A percentile compares a stretch with the other conserved stretches of the same genome.
These are phyloP conservation scores for Opisthograptis luteolata DNA, from an alignment of 2,888 invertebrate genomes.

Conservation along the genomic window DNA sequence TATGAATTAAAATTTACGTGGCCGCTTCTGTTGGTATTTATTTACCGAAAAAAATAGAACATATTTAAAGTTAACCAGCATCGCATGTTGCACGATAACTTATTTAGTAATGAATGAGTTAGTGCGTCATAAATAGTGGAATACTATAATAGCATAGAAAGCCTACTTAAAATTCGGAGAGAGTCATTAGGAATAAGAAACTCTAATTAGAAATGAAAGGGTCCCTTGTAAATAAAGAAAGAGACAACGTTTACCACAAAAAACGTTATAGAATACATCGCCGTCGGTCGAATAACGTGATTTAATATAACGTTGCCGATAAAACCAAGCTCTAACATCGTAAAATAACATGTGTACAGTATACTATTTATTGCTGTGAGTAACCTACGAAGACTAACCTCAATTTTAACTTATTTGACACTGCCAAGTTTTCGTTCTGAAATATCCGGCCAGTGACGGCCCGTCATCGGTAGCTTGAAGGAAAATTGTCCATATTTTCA, in stretches of 20 bases:
- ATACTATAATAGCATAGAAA: conserved; percentile 13
- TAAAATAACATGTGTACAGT: too few relatives aligned
- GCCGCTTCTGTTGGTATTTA: conserved; percentile 18
- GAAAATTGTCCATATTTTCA: too few relatives aligned
- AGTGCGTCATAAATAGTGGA: conserved; percentile 14
- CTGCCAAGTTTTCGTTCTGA: not conserved
- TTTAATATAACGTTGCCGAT: not conserved
- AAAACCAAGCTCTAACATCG: not conserved
- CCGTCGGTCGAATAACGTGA: not conserved
- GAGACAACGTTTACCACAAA: too few relatives aligned
- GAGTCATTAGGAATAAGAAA: too few relatives aligned
- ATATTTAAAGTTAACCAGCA: conserved; percentile 21
- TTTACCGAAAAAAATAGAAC: conserved; percentile 18
- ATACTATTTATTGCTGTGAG: not conserved
- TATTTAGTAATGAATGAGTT: conserved; percentile 11
- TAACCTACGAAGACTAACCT: not conserved
- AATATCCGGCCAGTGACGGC: not conserved
- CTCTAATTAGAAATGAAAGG: conserved; percentile 13
- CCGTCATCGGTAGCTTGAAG: not conserved
- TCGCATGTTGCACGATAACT: conserved; percentile 30
- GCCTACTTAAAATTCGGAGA: conserved; percentile 5
- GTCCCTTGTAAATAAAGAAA: not conserved
- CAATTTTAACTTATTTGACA: not conserved
- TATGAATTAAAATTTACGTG: conserved; percentile 21
- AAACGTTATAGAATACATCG: too few relatives aligned